Conservation (phyloP, 2,797 vertebrate species). For the Hydrocynus forskahlii region DNA sequence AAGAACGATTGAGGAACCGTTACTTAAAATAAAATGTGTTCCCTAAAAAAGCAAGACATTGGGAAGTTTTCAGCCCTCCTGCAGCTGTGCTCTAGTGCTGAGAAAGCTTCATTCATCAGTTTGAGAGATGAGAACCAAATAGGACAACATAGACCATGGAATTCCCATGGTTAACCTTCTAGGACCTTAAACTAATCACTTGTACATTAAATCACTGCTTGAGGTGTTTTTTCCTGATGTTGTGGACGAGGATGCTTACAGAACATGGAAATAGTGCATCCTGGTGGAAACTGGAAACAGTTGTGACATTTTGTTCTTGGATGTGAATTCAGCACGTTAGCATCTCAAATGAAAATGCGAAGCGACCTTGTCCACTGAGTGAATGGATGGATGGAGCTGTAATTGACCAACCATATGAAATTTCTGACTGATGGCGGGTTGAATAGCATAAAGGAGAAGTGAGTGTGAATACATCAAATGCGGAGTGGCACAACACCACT, state of each 20-base stretch:
- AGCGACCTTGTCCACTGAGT: not conserved
- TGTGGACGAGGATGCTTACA: not conserved
- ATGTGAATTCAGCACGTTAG: not conserved
- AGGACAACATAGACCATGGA: not conserved
- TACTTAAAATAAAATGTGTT: not conserved
- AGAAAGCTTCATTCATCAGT: not conserved
- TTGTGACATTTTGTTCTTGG: not conserved
- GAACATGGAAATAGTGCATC: constrained; percentile 7
- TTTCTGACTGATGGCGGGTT: not conserved
- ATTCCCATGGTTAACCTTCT: constrained; percentile 14
- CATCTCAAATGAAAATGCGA: constrained; percentile 1
- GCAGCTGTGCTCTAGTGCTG: not conserved
- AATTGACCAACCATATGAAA: not conserved
- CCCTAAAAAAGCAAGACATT: not conserved
- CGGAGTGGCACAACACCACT: not conserved
- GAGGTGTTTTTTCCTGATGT: not conserved
- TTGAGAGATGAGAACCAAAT: not conserved
- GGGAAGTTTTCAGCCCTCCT: not conserved
- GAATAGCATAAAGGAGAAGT: not conserved
- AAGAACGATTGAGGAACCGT: not conserved
- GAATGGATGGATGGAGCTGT: not conserved
- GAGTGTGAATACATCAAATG: constrained; percentile 5
- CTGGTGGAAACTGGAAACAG: not conserved
- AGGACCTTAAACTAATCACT: not conserved
- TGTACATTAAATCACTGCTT: constrained; percentile 3